Base-by-base conservation (phyloP, 2,888 invertebrate genomes). In the Drosophila macrothrix region DNA sequence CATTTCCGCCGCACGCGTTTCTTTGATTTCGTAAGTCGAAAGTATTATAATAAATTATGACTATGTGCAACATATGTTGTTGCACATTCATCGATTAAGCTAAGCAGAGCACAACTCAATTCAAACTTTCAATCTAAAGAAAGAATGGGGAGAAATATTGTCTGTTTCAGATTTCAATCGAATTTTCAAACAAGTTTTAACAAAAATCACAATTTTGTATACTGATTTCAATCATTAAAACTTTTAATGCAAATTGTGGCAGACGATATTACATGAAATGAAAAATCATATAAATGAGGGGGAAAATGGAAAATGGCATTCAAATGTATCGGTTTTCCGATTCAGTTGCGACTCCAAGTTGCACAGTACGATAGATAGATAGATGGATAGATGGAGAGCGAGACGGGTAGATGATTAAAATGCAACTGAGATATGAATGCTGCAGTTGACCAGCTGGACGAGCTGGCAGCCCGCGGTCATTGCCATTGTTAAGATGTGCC, bases 1-100 rank as follows among this genome's bases (percentile, higher is more conserved):
- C 73, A 66, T 78, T 73, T 76, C 62, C 78, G 73, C 66, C 63
- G 55, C 37, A 53, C n/a, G 16, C 54, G 14, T 55, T 46, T 60
- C 59, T 71, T 55, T 59, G 58, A 71, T 39, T 73, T 41, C 12
- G 39, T 62, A 28, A 62, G 41, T 14, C 25, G 41, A 67, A 10
- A 74, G 50, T 43, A 25, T 60, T 54, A 31, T 6, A 14, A 37
- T 54, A 25, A 54, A 37, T 37, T 14, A 28, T 9, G 19, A 43
- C 31, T 41, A 29, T 29, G 58, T 58, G 41, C 58, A 58, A 58
- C 58, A 58, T 41, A 58, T 41, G 41, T 58, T 29, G 58, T 41
- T 58, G 39, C 58, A 41, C 16, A 58, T 52, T 31, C 50, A 50
- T 25, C 50, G 28, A 25, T 25, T 46, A 2, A 22, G 12, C 43